Percentiles rank a stretch among this genome's conserved stretches.
These are phyloP conservation scores for Cygnus olor DNA, from an alignment of 2,797 vertebrate genomes.

Conservation along the genomic window DNA sequence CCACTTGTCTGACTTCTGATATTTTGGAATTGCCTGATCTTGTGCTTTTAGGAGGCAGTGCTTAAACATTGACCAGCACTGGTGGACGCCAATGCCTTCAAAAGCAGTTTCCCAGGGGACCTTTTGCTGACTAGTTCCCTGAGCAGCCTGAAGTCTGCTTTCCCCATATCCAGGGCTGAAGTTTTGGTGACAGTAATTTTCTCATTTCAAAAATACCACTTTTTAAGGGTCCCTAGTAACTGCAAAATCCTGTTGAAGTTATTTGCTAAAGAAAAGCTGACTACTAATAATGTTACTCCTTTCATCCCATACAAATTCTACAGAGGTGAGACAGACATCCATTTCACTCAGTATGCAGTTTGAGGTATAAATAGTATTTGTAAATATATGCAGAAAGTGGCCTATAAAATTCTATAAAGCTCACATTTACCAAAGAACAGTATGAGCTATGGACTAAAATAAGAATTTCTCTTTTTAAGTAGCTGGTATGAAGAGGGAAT, in stretches of 20 bases:
- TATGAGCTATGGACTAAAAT: not conserved
- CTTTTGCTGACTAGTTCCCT: no score
- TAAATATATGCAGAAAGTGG: not conserved
- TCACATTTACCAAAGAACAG: not conserved
- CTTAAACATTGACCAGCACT: no score
- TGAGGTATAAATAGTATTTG: conserved; percentile 8
- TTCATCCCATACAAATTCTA: not conserved
- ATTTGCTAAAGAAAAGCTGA: not conserved
- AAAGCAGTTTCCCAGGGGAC: no score
- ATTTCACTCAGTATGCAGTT: not conserved
- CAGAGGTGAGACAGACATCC: not conserved
- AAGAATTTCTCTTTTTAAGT: not conserved
- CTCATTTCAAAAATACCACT: not conserved
- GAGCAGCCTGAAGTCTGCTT: no score
- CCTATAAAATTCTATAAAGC: not conserved
- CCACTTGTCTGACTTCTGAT: no score
- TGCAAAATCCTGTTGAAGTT: not conserved
- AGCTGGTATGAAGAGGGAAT: not conserved
- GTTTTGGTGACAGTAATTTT: not conserved
- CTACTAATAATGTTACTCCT: not conserved
- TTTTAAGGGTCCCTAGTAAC: conserved; percentile 4
- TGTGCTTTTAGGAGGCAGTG: no score
- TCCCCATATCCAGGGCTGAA: no score
- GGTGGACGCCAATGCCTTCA: no score
- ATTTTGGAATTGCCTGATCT: no score